phyloP scores from a whole-genome alignment of 2,113 vertebrate species.

The Reinhardtius hippoglossoides region DNA sequence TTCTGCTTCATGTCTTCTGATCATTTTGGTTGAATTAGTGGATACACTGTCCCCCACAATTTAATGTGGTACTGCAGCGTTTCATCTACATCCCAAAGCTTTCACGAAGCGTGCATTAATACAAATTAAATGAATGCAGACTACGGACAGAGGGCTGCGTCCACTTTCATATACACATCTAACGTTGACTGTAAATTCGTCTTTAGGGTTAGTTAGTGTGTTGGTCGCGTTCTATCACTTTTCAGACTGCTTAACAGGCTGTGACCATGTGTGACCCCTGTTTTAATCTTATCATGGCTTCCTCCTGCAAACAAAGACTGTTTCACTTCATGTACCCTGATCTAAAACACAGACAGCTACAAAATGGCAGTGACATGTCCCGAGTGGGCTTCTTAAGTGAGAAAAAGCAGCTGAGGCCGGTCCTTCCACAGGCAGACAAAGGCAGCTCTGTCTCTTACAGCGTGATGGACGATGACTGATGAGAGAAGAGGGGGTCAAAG shows the following conservation, averaged over 20 bases:
- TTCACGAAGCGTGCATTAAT: too few relatives aligned
- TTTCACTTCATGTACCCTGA: conserved; percentile 60
- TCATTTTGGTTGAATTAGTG: too few relatives aligned
- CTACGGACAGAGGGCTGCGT: too few relatives aligned
- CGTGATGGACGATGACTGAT: conserved; percentile 78
- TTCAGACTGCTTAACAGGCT: neutral
- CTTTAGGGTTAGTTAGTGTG: too few relatives aligned
- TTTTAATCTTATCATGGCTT: conserved; percentile 65
- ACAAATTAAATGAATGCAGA: too few relatives aligned
- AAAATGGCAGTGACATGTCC: conserved; percentile 56
- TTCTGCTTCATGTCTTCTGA: too few relatives aligned
- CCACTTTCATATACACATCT: too few relatives aligned
- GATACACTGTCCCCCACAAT: too few relatives aligned
- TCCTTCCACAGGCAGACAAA: conserved; percentile 63
- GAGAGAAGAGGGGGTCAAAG: conserved; percentile 64
- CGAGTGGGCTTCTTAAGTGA: conserved; percentile 51
- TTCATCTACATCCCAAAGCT: too few relatives aligned
- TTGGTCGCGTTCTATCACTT: neutral
- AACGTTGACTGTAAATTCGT: too few relatives aligned
- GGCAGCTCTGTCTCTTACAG: conserved; percentile 65
- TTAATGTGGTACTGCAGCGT: too few relatives aligned
- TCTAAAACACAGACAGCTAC: conserved; percentile 58
- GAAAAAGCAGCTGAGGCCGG: conserved; percentile 64
- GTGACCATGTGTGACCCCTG: neutral
- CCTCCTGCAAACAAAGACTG: conserved; percentile 54